Percentiles rank a stretch among this genome's conserved stretches.
Evolutionary conservation across 2,888 invertebrate species (phyloP).

Genomic region (Platycheirus rosarum): DNA sequence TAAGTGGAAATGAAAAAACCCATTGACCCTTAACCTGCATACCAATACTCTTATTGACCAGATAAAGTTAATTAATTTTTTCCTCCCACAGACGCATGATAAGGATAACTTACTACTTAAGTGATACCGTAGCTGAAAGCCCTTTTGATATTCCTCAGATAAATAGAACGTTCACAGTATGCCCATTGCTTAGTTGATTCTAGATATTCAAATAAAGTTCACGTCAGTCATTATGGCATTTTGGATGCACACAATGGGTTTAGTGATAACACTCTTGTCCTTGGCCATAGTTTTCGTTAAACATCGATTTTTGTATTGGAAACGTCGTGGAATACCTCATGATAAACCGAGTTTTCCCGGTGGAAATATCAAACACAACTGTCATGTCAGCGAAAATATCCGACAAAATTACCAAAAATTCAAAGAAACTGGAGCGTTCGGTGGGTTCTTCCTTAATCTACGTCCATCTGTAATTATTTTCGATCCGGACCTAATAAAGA

Average conservation of each 20-base stretch:
- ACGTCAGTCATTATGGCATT: no score
- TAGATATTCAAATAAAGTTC: background rate
- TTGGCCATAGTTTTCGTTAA: background rate
- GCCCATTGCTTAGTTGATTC: background rate
- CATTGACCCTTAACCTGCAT: no score
- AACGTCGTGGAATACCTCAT: constrained; percentile 77
- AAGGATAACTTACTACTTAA: constrained; percentile 4
- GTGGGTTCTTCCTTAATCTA: constrained; percentile 78
- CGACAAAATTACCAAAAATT: constrained; percentile 75
- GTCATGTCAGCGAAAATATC: background rate
- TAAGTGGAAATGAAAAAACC: no score
- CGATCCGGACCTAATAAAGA: constrained; percentile 76
- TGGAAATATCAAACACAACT: constrained; percentile 76
- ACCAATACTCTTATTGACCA: no score
- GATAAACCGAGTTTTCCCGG: constrained; percentile 77
- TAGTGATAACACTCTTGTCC: background rate
- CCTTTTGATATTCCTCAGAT: background rate
- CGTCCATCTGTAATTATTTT: constrained; percentile 78
- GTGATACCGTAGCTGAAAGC: constrained; percentile 63
- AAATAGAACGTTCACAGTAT: background rate
- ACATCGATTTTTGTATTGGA: constrained; percentile 1
- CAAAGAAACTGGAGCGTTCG: constrained; percentile 78
- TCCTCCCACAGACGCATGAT: background rate
- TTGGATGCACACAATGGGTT: background rate
- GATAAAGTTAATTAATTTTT: background rate